These are phyloP conservation scores for Cherax destructor DNA, from an alignment of 1,140 invertebrate species.

Conservation along the genomic window DNA sequence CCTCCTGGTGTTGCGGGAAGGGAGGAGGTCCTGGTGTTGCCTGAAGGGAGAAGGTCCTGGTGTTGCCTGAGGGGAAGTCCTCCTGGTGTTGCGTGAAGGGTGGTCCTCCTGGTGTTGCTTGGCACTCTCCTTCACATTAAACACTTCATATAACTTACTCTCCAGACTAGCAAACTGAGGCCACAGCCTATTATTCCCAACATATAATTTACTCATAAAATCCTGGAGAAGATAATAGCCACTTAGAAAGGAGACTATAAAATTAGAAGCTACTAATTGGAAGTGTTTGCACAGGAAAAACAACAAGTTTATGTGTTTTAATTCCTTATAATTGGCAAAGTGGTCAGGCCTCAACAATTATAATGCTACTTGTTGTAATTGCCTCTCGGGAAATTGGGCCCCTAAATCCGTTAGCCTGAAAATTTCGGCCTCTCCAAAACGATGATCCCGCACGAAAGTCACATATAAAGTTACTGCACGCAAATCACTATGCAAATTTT, in stretches of 20 bases:
- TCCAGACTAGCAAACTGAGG: conserved; percentile 3
- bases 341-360: conserved; percentile 18
- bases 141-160: conserved; percentile 23
- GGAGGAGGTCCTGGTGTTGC: no score
- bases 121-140: conserved; percentile 21
- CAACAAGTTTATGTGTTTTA: conserved; percentile 17
- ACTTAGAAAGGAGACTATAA: conserved; percentile 54
- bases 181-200: conserved; percentile 43
- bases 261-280: conserved; percentile 59
- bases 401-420: neutral
- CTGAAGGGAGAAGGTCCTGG: no score
- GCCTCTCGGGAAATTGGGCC: neutral
- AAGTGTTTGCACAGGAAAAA: conserved; percentile 40
- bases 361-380: conserved; percentile 5
- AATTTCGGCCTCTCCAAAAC: neutral
- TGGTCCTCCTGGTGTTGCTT: no score
- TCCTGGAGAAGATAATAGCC: conserved; percentile 26
- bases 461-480: neutral
- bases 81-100: no score
- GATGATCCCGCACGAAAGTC: neutral
- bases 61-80: no score
- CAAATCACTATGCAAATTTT: conserved; percentile 18
- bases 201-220: conserved; percentile 59
- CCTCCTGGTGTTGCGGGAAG: no score
- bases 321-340: conserved; percentile 1